A percentile compares a stretch with the other conserved stretches of the same genome.
Conservation (phyloP, 1,140 invertebrate species). For the Drosophila insularis region DNA sequence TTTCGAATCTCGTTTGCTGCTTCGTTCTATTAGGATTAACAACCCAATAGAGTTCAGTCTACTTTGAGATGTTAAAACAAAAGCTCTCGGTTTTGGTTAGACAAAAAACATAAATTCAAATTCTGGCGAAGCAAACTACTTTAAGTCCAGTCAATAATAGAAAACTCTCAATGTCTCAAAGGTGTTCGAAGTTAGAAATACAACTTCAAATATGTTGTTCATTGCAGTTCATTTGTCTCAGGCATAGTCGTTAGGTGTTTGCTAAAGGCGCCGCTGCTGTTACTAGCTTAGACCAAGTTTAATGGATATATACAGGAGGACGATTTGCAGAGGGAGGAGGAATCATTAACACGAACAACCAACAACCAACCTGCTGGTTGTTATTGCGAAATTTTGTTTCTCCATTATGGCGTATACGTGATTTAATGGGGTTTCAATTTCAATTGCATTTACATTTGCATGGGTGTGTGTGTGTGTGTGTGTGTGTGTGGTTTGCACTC, state of each 20-base stretch:
- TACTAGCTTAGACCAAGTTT: constrained; percentile 59
- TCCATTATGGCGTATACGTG: constrained; percentile 56
- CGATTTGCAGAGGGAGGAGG: background rate
- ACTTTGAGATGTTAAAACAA: too few relatives aligned
- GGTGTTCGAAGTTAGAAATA: too few relatives aligned
- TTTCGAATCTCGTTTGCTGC: background rate
- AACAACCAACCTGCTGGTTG: constrained; percentile 8
- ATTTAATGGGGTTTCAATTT: constrained; percentile 32
- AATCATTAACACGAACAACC: constrained; percentile 18
- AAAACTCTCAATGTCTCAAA: too few relatives aligned
- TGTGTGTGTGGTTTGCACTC: constrained; percentile 1
- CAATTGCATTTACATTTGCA: background rate
- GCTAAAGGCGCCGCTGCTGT: constrained; percentile 9
- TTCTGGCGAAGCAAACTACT: too few relatives aligned
- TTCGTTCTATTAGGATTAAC: too few relatives aligned
- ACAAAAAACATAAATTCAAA: too few relatives aligned
- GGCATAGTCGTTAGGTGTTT: background rate
- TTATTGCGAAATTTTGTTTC: constrained; percentile 28
- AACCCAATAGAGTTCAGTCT: too few relatives aligned
- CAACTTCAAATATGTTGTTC: too few relatives aligned
- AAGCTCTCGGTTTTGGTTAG: too few relatives aligned
- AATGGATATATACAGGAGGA: constrained; percentile 41
- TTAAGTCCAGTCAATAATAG: too few relatives aligned
- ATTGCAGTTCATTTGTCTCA: too few relatives aligned
- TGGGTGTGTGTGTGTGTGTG: background rate